Evolutionary conservation across 2,797 vertebrate genomes (phyloP).

Genomic region (Acropternis orthonyx): DNA sequence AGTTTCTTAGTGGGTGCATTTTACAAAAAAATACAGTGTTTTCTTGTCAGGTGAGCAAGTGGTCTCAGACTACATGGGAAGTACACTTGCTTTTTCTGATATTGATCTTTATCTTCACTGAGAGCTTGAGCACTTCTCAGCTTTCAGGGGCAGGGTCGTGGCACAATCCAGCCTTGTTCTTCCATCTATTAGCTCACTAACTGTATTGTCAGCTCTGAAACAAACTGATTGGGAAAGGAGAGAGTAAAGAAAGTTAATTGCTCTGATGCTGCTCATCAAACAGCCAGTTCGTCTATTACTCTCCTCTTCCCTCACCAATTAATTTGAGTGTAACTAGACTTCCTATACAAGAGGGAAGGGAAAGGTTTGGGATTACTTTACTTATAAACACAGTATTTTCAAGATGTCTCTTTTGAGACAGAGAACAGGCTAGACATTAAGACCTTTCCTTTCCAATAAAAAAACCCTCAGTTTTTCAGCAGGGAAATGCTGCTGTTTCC

Average conservation of each 20-base stretch:
- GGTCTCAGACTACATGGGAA: neutral
- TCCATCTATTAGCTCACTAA: neutral
- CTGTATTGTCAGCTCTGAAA: neutral
- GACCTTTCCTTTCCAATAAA: neutral
- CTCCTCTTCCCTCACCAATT: neutral
- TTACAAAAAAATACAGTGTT: neutral
- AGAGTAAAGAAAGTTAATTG: neutral
- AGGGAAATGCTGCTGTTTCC: neutral
- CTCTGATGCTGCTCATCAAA: neutral
- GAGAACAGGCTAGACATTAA: neutral
- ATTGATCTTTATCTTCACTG: neutral
- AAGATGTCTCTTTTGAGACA: neutral
- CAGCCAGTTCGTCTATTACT: neutral
- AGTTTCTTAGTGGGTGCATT: neutral
- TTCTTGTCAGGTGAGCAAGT: neutral
- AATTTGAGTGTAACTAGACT: neutral
- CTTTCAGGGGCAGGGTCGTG: fast-evolving
- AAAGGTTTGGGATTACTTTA: neutral
- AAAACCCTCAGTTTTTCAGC: neutral
- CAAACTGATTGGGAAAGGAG: neutral
- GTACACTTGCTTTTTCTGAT: neutral
- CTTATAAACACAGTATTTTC: neutral
- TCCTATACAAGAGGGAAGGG: neutral
- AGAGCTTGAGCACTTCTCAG: neutral
- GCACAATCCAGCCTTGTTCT: neutral